phyloP scores from a whole-genome alignment of 2,888 invertebrate species.

The Morinoia aosen region DNA sequence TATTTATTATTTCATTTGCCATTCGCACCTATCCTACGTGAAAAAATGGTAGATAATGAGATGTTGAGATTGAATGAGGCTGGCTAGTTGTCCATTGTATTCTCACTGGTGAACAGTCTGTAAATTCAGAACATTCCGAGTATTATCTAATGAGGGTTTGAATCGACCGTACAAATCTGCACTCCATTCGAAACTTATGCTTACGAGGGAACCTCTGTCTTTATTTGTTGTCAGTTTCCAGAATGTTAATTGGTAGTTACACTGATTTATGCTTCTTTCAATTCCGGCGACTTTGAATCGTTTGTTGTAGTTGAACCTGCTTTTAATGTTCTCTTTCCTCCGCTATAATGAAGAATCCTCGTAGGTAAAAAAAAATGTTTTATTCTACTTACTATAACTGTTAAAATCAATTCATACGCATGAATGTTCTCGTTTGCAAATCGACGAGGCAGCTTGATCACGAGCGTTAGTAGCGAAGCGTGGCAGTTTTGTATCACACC shows the following conservation, averaged over 20 bases:
- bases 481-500: slow-evolving; percentile 25
- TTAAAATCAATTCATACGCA: neutral
- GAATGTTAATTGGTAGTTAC: neutral
- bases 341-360: neutral
- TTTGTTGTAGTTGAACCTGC: neutral
- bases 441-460: neutral
- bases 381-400: neutral
- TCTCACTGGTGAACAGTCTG: neutral
- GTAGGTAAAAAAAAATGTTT: neutral
- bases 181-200: neutral
- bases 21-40: neutral
- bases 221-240: neutral
- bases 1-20: neutral
- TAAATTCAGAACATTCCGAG: neutral
- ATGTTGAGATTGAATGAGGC: neutral
- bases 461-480: neutral
- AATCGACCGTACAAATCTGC: neutral
- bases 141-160: neutral
- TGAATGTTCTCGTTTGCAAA: neutral
- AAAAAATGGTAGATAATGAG: neutral
- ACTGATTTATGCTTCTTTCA: neutral
- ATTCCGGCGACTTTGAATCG: neutral
- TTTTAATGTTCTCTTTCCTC: neutral
- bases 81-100: neutral
- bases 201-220: neutral